Percentiles rank a stretch among this genome's conserved stretches.
phyloP scores from a whole-genome alignment of 2,797 vertebrate species.

The Delichon dasypus region DNA sequence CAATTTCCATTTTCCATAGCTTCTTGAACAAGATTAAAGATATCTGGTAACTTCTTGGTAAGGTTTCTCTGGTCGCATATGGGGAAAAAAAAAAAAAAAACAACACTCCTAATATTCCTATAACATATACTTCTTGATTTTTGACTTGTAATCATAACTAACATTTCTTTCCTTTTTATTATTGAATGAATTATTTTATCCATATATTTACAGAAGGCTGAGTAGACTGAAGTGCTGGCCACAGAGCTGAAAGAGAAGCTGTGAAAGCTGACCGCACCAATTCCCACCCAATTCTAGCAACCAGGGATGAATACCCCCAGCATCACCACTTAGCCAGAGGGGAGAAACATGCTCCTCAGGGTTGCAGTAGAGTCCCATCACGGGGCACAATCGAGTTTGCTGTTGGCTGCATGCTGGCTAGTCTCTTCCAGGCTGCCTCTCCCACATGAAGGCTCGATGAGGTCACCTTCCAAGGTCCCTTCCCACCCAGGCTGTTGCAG shows the following conservation, averaged over 20 bases:
- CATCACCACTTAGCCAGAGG: neutral
- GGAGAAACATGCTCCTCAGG: neutral
- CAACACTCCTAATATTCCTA: no score
- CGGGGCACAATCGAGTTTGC: neutral
- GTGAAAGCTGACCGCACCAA: neutral
- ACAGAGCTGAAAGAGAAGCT: neutral
- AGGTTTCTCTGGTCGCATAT: no score
- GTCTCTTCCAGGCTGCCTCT: neutral
- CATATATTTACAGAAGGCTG: no score
- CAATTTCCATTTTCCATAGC: no score
- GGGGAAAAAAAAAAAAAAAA: no score
- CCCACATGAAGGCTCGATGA: neutral
- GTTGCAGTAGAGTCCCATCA: neutral
- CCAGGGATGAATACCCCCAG: neutral
- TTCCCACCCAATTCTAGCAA: neutral
- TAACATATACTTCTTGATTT: no score
- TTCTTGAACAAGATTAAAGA: no score
- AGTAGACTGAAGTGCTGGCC: neutral
- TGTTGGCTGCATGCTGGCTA: neutral
- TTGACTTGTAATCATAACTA: no score
- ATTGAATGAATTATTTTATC: no score
- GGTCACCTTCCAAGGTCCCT: neutral
- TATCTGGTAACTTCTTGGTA: no score
- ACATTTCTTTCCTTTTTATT: no score
- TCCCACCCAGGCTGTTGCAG: neutral